Evolutionary conservation across 2,888 invertebrate species (phyloP), one percentile per base, ranked within the genome.

Genomic region (Sinelater perroti): DNA sequence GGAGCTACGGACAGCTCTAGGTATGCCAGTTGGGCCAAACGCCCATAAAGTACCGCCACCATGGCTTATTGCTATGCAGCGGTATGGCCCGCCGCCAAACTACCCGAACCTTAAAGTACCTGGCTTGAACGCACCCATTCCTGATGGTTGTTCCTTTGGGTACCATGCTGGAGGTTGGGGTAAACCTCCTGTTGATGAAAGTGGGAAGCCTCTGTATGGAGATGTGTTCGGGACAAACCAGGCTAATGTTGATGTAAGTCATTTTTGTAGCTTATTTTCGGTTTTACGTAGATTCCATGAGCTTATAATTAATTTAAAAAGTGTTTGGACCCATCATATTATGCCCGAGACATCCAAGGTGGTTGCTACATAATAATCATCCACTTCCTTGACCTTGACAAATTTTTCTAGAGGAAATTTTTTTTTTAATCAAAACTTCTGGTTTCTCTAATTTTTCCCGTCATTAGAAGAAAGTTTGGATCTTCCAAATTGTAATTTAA

Each of bases 91-190:
- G 1, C 99, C 99, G 1, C 99, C 99, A 0, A 97, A 97, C 45
- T 99, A 99, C 81, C 98, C 99, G 0, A 97, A 97, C 81, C 82
- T 99, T 17, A 98, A 97, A 81, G 95, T 99, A 72, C 94, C 97
- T 0, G 98, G 98, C 0, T 81, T 99, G 3, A 99, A 98, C 81
- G 97, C 97, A 1, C 97, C 98, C 0, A 99, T 99, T 69, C 99
- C 99, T 0, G 98, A 97, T 60, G 89, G 90, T 1, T 98, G 97
- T 73, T 92, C 96, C 0, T 99, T 99, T 78, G 99, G 99, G 11
- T 99, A 99, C 79, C 98, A 99, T 80, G 97, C 98, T 0, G 99
- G 97, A 28, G 98, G 98, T 17, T 99, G 98, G 98, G 98, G 99
- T 58, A 99, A 99, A 77, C 99, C 99, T 7, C 99, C 99, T 0